phyloP scores from a whole-genome alignment of 2,888 invertebrate species.

The Euclidia mi region DNA sequence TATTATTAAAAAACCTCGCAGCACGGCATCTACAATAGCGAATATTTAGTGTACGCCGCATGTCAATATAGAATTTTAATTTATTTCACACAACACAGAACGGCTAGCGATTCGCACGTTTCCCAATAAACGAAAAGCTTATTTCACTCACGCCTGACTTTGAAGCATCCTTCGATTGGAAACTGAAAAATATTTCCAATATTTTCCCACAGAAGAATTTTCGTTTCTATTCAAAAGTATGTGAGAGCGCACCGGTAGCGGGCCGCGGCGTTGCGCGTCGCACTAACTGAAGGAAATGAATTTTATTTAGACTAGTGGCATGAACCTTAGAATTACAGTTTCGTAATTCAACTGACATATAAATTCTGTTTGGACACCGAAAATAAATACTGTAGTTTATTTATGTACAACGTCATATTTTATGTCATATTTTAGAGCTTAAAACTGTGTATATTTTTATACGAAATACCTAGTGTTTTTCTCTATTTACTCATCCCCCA shows the following conservation, averaged over 20 bases:
- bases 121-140: slow-evolving; percentile 76
- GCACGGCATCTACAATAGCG: slow-evolving; percentile 23
- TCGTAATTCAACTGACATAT: slow-evolving; percentile 20
- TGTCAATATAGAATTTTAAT: slow-evolving; percentile 60
- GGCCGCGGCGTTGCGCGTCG: slow-evolving; percentile 35
- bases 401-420: not conserved
- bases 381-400: slow-evolving; percentile 14
- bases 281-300: slow-evolving; percentile 63
- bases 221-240: slow-evolving; percentile 73
- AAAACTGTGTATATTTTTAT: no score
- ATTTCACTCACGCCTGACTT: slow-evolving; percentile 77
- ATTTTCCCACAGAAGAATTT: slow-evolving; percentile 73
- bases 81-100: slow-evolving; percentile 64
- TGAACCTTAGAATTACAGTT: slow-evolving; percentile 50
- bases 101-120: slow-evolving; percentile 61
- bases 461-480: no score
- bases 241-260: slow-evolving; percentile 32
- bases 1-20: slow-evolving; percentile 28
- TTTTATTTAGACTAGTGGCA: slow-evolving; percentile 55
- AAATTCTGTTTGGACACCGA: slow-evolving; percentile 33
- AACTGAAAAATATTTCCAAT: slow-evolving; percentile 81
- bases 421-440: not conserved
- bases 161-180: slow-evolving; percentile 77
- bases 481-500: no score
- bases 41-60: slow-evolving; percentile 43